phyloP scores from a whole-genome alignment of 2,797 vertebrate species.

The Thamnophis elegans region DNA sequence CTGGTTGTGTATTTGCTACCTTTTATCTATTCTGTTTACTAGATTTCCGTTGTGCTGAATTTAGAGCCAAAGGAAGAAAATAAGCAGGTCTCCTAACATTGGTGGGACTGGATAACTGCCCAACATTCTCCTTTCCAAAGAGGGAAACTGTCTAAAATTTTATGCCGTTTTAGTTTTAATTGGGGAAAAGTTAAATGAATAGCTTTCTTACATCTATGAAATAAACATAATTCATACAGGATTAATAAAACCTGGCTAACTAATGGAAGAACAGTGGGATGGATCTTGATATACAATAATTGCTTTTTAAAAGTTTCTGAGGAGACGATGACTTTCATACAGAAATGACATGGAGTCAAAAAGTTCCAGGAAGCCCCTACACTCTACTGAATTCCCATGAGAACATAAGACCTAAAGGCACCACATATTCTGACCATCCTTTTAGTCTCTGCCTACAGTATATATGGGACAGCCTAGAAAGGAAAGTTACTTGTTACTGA shows the following conservation, averaged over 20 bases:
- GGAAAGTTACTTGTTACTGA: neutral
- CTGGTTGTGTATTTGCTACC: constrained; percentile 6
- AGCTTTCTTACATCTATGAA: neutral
- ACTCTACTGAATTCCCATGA: neutral
- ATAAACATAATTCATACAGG: neutral
- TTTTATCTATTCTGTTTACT: constrained; percentile 47
- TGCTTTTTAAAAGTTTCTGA: neutral
- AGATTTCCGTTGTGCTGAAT: constrained; percentile 4
- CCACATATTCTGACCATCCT: neutral
- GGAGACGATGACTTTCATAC: neutral
- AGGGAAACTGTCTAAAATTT: neutral
- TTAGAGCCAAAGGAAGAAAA: neutral
- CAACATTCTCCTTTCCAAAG: neutral
- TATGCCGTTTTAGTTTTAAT: neutral
- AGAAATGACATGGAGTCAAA: neutral
- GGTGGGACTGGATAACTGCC: neutral
- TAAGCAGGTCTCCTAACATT: neutral
- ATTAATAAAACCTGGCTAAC: neutral
- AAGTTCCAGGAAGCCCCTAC: neutral
- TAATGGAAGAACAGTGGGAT: neutral
- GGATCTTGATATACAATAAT: neutral
- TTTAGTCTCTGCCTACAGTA: neutral
- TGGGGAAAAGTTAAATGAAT: neutral
- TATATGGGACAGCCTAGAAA: neutral
- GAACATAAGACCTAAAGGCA: neutral